phyloP scores from a whole-genome alignment of 2,888 invertebrate genomes.

The Thecocarcelia acutangulata region DNA sequence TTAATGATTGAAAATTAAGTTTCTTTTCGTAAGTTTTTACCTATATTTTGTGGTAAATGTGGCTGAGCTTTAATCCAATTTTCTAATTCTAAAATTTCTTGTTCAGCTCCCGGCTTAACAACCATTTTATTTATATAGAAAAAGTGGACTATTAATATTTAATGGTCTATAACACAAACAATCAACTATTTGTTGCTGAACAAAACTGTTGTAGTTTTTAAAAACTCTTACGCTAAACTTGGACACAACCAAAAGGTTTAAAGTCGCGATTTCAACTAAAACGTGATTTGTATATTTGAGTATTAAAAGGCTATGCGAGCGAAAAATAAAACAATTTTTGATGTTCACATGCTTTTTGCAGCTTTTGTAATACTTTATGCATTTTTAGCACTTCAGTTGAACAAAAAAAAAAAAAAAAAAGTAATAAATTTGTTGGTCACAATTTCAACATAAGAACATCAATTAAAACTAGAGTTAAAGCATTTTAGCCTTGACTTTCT shows the following conservation, averaged over 20 bases:
- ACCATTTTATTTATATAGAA: slow-evolving; percentile 61
- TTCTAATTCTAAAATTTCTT: slow-evolving; percentile 74
- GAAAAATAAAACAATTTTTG: slow-evolving; percentile 19
- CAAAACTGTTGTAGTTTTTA: not conserved
- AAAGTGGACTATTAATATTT: not conserved
- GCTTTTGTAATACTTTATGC: not conserved
- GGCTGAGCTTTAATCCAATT: slow-evolving; percentile 85
- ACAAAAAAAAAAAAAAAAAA: slow-evolving; percentile 1
- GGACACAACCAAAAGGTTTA: slow-evolving; percentile 51
- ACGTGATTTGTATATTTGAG: slow-evolving; percentile 55
- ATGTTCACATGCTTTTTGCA: not conserved
- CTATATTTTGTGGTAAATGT: slow-evolving; percentile 86
- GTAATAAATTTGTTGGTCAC: no score
- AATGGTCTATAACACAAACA: not conserved
- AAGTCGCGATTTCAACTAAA: slow-evolving; percentile 65
- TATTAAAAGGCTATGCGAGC: slow-evolving; percentile 26
- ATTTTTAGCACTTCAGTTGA: slow-evolving; percentile 4
- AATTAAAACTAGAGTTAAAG: not conserved
- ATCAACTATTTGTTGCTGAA: not conserved
- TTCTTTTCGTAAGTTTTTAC: slow-evolving; percentile 78
- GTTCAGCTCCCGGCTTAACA: slow-evolving; percentile 68
- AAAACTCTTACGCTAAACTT: not conserved
- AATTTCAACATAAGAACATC: no score
- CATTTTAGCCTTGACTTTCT: slow-evolving; percentile 18
- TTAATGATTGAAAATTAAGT: no score